Evolutionary conservation across 2,888 invertebrate genomes (phyloP).

Genomic region (Papilio protenor): DNA sequence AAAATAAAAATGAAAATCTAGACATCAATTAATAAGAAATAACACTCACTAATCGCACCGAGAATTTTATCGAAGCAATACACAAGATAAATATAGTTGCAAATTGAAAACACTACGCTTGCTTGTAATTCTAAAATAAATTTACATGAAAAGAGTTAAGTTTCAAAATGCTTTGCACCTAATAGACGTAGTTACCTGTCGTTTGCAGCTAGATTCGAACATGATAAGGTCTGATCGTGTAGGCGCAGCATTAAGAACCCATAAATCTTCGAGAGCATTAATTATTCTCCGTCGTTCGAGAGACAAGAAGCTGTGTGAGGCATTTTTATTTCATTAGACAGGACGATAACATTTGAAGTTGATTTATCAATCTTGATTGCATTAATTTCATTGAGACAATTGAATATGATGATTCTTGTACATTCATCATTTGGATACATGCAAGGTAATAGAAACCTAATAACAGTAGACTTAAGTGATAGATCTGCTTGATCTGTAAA

Average conservation of each 20-base stretch:
- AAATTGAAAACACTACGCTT: constrained; percentile 19
- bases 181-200: constrained; percentile 19
- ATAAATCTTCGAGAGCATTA: constrained; percentile 74
- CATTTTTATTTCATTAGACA: constrained; percentile 75
- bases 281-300: constrained; percentile 68
- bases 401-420: constrained; percentile 28
- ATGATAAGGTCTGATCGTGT: constrained; percentile 62
- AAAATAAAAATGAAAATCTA: constrained; percentile 18
- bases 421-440: constrained; percentile 11
- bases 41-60: constrained; percentile 21
- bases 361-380: constrained; percentile 72
- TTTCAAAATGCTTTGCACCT: constrained; percentile 15
- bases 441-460: background rate
- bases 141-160: background rate
- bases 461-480: background rate
- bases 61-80: constrained; percentile 19
- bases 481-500: background rate
- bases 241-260: constrained; percentile 76
- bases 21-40: constrained; percentile 19
- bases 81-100: constrained; percentile 25
- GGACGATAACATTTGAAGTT: constrained; percentile 66
- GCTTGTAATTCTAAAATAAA: background rate
- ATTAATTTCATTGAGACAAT: constrained; percentile 46
- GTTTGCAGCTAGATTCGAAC: constrained; percentile 51
- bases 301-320: constrained; percentile 55